These are phyloP conservation scores for Pelosia muscerda DNA, from an alignment of 2,888 invertebrate genomes.

Conservation along the genomic window DNA sequence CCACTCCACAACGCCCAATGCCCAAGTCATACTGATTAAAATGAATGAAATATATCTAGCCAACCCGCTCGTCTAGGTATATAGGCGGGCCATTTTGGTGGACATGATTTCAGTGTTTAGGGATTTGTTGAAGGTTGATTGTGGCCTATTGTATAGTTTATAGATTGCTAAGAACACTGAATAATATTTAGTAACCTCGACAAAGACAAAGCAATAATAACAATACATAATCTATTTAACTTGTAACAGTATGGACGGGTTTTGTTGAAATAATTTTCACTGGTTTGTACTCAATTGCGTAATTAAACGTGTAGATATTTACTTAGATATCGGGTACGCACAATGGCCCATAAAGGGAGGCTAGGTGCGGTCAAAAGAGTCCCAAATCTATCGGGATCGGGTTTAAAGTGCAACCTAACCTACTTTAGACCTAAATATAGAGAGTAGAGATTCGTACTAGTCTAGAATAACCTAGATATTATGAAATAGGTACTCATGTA, in stretches of 20 bases:
- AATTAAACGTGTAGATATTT: no score
- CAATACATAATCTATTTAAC: no score
- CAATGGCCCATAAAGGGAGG: no score
- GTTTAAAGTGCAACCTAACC: no score
- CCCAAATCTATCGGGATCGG: no score
- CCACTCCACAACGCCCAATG: conserved; percentile 35
- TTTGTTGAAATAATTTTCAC: neutral
- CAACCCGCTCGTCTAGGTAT: conserved; percentile 15
- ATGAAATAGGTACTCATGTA: neutral
- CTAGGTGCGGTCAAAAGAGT: no score
- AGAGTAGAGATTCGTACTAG: no score
- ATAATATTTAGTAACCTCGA: neutral
- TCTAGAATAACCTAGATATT: neutral
- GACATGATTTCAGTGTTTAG: conserved; percentile 17
- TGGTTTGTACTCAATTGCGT: no score
- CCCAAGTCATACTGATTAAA: conserved; percentile 48
- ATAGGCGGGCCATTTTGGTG: conserved; percentile 40
- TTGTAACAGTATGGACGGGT: neutral
- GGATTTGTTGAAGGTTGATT: conserved; percentile 11
- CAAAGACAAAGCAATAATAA: no score
- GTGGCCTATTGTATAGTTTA: conserved; percentile 6
- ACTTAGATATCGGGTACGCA: no score
- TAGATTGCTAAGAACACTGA: neutral
- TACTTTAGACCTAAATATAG: no score
- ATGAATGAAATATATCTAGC: conserved; percentile 56